These are phyloP conservation scores for Plagiodera versicolora DNA, from an alignment of 2,888 invertebrate species.

Conservation along the genomic window DNA sequence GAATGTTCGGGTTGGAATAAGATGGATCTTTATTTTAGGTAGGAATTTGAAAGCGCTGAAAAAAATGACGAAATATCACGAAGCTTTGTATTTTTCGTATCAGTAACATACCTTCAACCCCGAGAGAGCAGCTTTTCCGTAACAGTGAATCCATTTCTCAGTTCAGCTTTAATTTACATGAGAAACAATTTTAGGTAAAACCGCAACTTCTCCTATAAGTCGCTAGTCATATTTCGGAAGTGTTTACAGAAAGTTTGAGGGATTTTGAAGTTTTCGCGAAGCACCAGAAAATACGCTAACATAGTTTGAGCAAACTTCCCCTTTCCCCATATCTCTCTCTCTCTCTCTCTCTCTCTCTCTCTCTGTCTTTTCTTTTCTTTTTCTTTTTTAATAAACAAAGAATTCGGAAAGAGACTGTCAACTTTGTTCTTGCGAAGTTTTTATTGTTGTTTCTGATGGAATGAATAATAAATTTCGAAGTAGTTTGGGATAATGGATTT, in stretches of 20 bases:
- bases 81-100: too few species aligned
- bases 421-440: slow-evolving; percentile 13
- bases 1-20: too few species aligned
- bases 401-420: slow-evolving; percentile 22
- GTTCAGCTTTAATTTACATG: slow-evolving; percentile 23
- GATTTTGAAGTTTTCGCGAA: slow-evolving; percentile 29
- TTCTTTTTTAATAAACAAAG: slow-evolving; percentile 27
- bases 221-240: slow-evolving; percentile 23
- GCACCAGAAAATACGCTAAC: slow-evolving; percentile 29
- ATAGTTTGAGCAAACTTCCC: slow-evolving; percentile 25
- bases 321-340: neutral
- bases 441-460: slow-evolving; percentile 18
- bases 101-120: too few species aligned
- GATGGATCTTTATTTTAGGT: too few species aligned
- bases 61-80: too few species aligned
- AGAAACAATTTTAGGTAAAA: slow-evolving; percentile 21
- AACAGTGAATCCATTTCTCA: too few species aligned
- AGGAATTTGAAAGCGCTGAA: too few species aligned
- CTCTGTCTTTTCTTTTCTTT: neutral
- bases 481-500: slow-evolving; percentile 13
- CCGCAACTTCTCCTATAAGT: slow-evolving; percentile 13
- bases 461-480: slow-evolving; percentile 19
- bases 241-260: slow-evolving; percentile 31
- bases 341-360: slow-evolving; percentile 5
- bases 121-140: too few species aligned